Conservation (phyloP, 2,888 invertebrate species). For the Eulithis prunata region DNA sequence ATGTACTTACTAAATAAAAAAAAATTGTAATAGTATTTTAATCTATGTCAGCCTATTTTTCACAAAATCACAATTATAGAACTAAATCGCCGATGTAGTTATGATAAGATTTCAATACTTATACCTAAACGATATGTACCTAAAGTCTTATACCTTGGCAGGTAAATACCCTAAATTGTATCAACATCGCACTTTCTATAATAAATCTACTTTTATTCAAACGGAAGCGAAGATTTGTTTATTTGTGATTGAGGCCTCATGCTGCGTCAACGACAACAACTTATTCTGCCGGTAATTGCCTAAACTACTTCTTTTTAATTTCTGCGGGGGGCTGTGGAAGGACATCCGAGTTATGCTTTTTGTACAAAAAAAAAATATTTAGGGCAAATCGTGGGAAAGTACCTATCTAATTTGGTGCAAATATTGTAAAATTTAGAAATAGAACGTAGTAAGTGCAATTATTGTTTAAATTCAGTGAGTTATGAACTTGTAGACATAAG, state of each 20-base stretch:
- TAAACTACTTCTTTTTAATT: constrained; percentile 32
- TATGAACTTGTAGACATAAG: no score
- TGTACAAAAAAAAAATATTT: constrained; percentile 42
- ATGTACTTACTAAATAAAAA: no score
- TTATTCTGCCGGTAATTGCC: constrained; percentile 51
- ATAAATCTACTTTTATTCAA: constrained; percentile 6
- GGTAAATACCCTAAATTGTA: neutral
- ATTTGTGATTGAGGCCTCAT: constrained; percentile 36
- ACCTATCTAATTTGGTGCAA: constrained; percentile 54
- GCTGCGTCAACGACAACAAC: constrained; percentile 59
- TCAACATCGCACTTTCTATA: neutral
- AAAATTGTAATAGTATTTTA: no score
- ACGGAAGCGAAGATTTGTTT: constrained; percentile 20
- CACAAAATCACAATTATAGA: no score
- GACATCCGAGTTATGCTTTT: constrained; percentile 57
- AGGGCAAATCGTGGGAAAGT: constrained; percentile 67
- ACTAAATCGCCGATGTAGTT: no score
- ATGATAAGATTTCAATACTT: no score
- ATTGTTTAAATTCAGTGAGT: no score
- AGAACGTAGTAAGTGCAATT: no score
- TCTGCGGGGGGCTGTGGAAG: constrained; percentile 50
- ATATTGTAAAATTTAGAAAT: neutral
- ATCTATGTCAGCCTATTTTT: no score
- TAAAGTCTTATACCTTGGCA: no score
- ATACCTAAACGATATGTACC: no score